Conservation (phyloP, 2,113 vertebrate genomes). For the Physeter macrocephalus region DNA sequence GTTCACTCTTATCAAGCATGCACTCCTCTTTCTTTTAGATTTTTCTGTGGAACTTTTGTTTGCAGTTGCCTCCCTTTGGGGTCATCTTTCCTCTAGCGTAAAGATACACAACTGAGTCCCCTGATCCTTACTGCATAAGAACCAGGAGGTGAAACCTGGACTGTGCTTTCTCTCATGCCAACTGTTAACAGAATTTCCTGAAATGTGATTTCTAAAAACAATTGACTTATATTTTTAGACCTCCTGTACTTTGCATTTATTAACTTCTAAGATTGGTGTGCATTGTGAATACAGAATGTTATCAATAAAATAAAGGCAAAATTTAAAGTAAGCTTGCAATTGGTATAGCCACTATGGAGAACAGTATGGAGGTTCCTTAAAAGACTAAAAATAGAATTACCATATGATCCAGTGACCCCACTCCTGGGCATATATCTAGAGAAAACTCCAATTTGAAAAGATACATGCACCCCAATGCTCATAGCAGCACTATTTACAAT, state of each 20-base stretch:
- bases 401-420: too few relatives aligned
- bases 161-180: neutral
- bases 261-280: neutral
- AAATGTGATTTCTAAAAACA: neutral
- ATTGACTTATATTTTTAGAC: neutral
- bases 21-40: neutral
- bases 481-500: too few relatives aligned
- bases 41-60: neutral
- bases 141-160: neutral
- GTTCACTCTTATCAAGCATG: neutral
- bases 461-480: too few relatives aligned
- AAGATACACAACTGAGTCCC: neutral
- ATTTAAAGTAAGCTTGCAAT: neutral
- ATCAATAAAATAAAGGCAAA: neutral
- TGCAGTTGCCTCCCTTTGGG: neutral
- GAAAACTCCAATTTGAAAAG: too few relatives aligned
- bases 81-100: neutral
- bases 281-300: neutral
- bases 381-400: too few relatives aligned
- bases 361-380: too few relatives aligned
- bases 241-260: neutral
- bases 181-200: neutral
- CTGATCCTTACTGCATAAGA: neutral
- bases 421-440: too few relatives aligned
- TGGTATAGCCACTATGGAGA: too few relatives aligned